phyloP scores from a whole-genome alignment of 37 sponge, comb jelly and placozoan genomes.

The Cliona cf. orientalis region DNA sequence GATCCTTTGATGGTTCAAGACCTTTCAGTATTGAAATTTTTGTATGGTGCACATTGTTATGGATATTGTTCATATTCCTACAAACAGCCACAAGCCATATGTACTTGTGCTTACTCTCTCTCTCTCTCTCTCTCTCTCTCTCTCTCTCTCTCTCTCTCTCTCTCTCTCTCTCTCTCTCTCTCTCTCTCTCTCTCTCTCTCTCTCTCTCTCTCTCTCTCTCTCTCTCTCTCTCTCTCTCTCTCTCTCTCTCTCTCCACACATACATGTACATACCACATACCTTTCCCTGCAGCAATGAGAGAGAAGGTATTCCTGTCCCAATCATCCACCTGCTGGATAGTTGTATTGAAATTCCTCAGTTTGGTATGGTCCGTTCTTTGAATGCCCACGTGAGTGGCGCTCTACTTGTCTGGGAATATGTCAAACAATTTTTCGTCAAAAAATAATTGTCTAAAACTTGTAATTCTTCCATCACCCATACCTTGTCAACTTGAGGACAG shows the following conservation, averaged over 20 bases:
- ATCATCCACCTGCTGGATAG: slow-evolving; percentile 86
- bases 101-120: no score
- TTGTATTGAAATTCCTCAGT: slow-evolving; percentile 97
- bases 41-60: no score
- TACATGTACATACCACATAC: no score
- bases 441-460: no score
- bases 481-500: no score
- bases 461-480: no score
- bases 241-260: slow-evolving; percentile 24
- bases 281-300: slow-evolving; percentile 76
- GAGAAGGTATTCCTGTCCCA: slow-evolving; percentile 93
- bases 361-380: slow-evolving; percentile 89
- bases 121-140: slow-evolving; percentile 9
- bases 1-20: no score
- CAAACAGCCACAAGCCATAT: no score
- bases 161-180: slow-evolving; percentile 9
- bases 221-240: slow-evolving; percentile 7
- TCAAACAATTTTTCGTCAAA: slow-evolving; percentile 74
- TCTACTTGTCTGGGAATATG: slow-evolving; percentile 91
- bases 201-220: slow-evolving; percentile 24
- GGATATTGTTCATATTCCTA: no score
- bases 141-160: slow-evolving; percentile 24
- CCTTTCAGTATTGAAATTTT: no score
- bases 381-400: slow-evolving; percentile 98
- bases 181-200: not conserved